Evolutionary conservation across 2,888 invertebrate species (phyloP).

Genomic region (Erebia palarica): DNA sequence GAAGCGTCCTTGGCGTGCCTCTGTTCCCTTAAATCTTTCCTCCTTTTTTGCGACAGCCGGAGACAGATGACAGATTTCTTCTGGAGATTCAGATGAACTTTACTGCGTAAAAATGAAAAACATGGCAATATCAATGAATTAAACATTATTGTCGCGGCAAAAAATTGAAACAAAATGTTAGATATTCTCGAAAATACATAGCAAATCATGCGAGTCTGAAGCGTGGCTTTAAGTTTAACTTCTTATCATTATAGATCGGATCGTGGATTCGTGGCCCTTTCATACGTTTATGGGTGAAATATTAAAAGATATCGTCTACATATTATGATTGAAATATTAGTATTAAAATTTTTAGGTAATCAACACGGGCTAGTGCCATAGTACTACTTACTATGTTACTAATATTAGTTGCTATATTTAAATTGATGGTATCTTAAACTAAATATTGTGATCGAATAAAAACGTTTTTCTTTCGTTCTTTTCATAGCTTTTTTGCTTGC

Average conservation of each 20-base stretch:
- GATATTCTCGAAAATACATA: constrained; percentile 23
- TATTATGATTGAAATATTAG: constrained; percentile 17
- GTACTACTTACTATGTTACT: too few relatives aligned
- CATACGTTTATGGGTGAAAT: constrained; percentile 27
- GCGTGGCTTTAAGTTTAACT: constrained; percentile 28
- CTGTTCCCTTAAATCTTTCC: not conserved
- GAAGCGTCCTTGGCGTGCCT: not conserved
- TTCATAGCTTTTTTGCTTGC: too few relatives aligned
- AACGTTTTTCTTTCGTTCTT: too few relatives aligned
- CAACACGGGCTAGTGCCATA: too few relatives aligned
- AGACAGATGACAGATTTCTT: constrained; percentile 27
- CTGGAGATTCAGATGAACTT: constrained; percentile 27
- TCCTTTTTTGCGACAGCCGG: constrained; percentile 8
- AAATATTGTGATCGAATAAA: too few relatives aligned
- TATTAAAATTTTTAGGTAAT: too few relatives aligned
- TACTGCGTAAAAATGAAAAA: constrained; percentile 32
- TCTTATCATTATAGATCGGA: constrained; percentile 35
- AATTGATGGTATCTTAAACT: too few relatives aligned
- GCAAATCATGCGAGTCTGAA: constrained; percentile 22
- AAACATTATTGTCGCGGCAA: constrained; percentile 27
- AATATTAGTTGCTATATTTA: too few relatives aligned
- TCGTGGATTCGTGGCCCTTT: constrained; percentile 24
- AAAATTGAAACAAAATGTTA: constrained; percentile 28
- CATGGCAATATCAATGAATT: constrained; percentile 32
- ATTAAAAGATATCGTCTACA: constrained; percentile 16